Evolutionary conservation across 1,140 invertebrate species (phyloP), one percentile per base, ranked within the genome.

Genomic region (Reticulitermes speratus): DNA sequence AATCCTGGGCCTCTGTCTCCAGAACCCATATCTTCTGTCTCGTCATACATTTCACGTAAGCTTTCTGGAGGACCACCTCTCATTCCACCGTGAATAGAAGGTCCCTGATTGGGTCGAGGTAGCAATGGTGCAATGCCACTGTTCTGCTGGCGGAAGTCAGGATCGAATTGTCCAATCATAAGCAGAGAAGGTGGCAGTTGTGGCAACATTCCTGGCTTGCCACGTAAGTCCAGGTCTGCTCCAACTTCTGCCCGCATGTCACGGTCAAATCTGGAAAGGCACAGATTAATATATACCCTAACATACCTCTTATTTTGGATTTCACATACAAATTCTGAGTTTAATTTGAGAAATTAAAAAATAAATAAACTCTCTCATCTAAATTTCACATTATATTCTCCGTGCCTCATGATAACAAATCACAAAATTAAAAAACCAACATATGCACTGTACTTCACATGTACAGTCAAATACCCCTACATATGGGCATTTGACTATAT

Each of bases 91-190:
- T 32, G 25, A 30, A 23, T 3, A 59, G 83, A 48, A 30, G 83
- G 55, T 6, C 83, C 83, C 45, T 84, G 83, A 84, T 84, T 84
- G 12, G 83, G 83, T 32, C 83, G 83, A 55, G 83, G 48, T 30
- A 84, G 45, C 45, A 84, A 55, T 59, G 83, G 83, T 14, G 2
- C 25, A 32, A 52, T 32, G 25, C 65, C n/a, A 75, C 65, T 75
- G 9, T 75, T 75, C n/a, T 75, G 65, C 11, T 30, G 65, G n/a
- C 65, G 65, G 65, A 75, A 75, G n/a, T 75, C 65, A 75, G 65
- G n/a, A 25, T 75, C 65, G 30, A 75, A 75, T 6, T n/a, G 65
- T 75, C 65, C 65, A 30, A 0, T 6, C 65, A 75, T 75, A 30
- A 75, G 65, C 11, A 30, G 65, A 75, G 65, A 75, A 75, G 65